Conservation (phyloP, 1,140 invertebrate genomes). For the Drosophila sucinea region DNA sequence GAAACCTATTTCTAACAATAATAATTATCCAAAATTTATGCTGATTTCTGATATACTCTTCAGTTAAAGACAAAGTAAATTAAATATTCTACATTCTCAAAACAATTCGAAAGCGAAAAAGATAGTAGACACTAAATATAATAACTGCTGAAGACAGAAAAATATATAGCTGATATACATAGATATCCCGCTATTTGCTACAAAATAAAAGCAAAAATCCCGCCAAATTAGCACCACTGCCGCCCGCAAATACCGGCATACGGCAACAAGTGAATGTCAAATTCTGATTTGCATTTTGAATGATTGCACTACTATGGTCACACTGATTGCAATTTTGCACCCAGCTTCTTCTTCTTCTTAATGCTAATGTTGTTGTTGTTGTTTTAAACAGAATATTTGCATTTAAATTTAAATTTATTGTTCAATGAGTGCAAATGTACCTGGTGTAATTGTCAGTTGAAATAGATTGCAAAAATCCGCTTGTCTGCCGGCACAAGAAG, state of each 20-base stretch:
- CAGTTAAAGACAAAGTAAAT: too few relatives aligned
- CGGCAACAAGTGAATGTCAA: slow-evolving; percentile 1
- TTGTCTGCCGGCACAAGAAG: neutral
- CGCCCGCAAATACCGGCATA: neutral
- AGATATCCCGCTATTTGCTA: too few relatives aligned
- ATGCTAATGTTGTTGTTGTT: slow-evolving; percentile 1
- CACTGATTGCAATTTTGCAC: slow-evolving; percentile 8
- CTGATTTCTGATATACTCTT: too few relatives aligned
- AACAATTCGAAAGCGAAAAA: too few relatives aligned
- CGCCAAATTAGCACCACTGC: neutral
- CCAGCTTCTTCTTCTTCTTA: slow-evolving; percentile 22
- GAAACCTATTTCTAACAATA: neutral
- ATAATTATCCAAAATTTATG: too few relatives aligned
- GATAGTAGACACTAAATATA: too few relatives aligned
- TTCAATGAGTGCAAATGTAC: slow-evolving; percentile 29
- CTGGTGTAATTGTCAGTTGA: slow-evolving; percentile 2
- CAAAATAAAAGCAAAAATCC: too few relatives aligned
- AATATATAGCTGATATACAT: too few relatives aligned
- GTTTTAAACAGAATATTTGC: slow-evolving; percentile 46
- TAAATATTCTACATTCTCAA: too few relatives aligned
- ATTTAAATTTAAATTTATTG: slow-evolving; percentile 26
- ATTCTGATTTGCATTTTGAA: slow-evolving; percentile 1
- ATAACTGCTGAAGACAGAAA: too few relatives aligned
- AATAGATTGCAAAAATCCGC: neutral
- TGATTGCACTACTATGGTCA: slow-evolving; percentile 8